Conservation (phyloP, 1,140 invertebrate genomes). For the Phocides pigmalion region DNA sequence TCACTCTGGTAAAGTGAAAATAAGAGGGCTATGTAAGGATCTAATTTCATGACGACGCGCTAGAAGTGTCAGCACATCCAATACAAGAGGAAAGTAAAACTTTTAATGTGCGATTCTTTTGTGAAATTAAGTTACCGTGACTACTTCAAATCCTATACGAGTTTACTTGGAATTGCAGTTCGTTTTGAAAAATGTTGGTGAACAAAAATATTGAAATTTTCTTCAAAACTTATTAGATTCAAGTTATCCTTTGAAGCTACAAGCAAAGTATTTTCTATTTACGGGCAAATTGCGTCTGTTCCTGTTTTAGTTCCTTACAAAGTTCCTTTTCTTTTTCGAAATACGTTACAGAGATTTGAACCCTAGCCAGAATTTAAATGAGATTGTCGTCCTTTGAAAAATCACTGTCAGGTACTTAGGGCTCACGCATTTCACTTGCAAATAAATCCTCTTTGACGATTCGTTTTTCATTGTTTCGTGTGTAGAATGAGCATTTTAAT, state of each 20-base stretch:
- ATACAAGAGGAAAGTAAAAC: slow-evolving; percentile 44
- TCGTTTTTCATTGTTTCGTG: slow-evolving; percentile 28
- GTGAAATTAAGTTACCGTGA: slow-evolving; percentile 1
- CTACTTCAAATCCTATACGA: not conserved
- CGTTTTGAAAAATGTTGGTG: not conserved
- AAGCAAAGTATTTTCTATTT: slow-evolving; percentile 1
- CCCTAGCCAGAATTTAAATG: slow-evolving; percentile 21
- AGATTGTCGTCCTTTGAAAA: slow-evolving; percentile 30
- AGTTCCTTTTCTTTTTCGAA: slow-evolving; percentile 1
- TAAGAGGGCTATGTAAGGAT: slow-evolving; percentile 59
- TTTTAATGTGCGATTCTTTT: slow-evolving; percentile 42
- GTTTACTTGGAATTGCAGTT: too few species aligned
- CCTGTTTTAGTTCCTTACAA: slow-evolving; percentile 1
- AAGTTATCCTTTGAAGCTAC: not conserved
- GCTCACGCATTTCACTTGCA: slow-evolving; percentile 37
- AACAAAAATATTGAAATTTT: slow-evolving; percentile 22
- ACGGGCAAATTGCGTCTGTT: slow-evolving; percentile 1
- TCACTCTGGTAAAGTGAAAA: slow-evolving; percentile 68
- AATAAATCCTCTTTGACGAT: slow-evolving; percentile 38
- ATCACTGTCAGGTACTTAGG: slow-evolving; percentile 33
- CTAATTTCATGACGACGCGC: slow-evolving; percentile 62
- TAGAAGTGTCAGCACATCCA: slow-evolving; percentile 54
- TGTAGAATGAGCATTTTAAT: slow-evolving; percentile 5
- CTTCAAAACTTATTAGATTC: slow-evolving; percentile 1
- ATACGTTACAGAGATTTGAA: slow-evolving; percentile 11